Conservation (phyloP, 2,797 vertebrate genomes). For the Anolis apletophallus region DNA sequence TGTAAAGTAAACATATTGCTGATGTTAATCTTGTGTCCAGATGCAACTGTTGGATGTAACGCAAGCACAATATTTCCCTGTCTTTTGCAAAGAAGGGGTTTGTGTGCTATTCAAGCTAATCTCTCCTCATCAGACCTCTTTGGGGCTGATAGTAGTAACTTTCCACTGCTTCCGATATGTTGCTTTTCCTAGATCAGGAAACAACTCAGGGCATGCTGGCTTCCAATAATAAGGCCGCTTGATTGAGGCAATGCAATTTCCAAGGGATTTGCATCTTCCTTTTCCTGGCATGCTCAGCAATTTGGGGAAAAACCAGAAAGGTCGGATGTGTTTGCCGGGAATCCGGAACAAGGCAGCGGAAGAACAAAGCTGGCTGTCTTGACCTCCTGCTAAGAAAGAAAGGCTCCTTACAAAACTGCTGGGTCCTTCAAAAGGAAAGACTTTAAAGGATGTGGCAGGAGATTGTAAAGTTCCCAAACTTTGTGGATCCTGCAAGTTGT, state of each 20-base stretch:
- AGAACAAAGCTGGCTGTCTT: neutral
- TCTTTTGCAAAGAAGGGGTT: neutral
- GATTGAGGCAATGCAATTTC: slow-evolving; percentile 46
- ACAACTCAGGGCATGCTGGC: slow-evolving; percentile 32
- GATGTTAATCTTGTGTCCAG: slow-evolving; percentile 14
- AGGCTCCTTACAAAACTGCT: neutral
- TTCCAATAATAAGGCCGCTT: slow-evolving; percentile 48
- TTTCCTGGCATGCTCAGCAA: neutral
- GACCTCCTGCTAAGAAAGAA: neutral
- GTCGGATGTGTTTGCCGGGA: neutral
- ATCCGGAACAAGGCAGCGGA: neutral
- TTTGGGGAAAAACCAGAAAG: neutral
- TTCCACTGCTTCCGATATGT: rapidly evolving
- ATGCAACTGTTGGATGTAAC: neutral
- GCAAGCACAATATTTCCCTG: rapidly evolving
- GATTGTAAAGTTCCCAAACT: neutral
- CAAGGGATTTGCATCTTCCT: neutral
- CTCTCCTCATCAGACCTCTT: slow-evolving; percentile 52
- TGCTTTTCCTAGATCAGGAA: slow-evolving; percentile 42
- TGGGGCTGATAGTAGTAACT: slow-evolving; percentile 44
- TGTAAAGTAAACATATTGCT: slow-evolving; percentile 3
- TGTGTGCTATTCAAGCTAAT: slow-evolving; percentile 36
- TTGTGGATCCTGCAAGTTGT: neutral
- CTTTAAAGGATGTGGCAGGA: neutral
- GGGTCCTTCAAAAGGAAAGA: neutral